Conservation (phyloP, 2,888 invertebrate genomes). For the Masnerella sp. region DNA sequence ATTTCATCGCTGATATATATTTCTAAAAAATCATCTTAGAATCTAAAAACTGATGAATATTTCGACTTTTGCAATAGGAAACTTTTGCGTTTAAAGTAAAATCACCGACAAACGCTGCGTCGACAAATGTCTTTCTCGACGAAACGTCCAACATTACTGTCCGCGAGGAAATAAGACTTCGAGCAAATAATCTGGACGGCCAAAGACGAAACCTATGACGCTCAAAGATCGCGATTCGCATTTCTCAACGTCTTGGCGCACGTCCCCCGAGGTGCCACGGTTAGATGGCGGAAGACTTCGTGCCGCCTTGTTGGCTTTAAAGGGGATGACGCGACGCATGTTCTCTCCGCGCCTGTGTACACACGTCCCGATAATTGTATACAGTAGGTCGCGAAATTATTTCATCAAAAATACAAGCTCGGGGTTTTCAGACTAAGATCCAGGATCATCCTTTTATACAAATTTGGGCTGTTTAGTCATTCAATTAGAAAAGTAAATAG, state of each 20-base stretch:
- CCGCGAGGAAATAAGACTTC: constrained; percentile 52
- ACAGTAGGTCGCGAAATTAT: constrained; percentile 46
- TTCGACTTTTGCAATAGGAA: no score
- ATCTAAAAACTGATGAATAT: no score
- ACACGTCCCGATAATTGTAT: constrained; percentile 49
- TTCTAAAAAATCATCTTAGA: no score
- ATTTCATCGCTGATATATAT: no score
- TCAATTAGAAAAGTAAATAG: no score
- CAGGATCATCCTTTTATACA: background rate
- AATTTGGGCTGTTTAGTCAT: no score
- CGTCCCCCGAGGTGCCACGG: constrained; percentile 58
- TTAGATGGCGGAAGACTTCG: constrained; percentile 45
- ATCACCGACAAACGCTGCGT: constrained; percentile 30
- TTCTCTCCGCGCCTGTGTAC: constrained; percentile 31
- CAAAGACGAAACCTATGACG: constrained; percentile 51
- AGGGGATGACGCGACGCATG: constrained; percentile 55
- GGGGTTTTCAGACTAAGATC: constrained; percentile 2
- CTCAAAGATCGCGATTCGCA: constrained; percentile 65
- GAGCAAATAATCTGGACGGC: constrained; percentile 57
- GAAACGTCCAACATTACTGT: constrained; percentile 52
- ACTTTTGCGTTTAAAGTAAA: constrained; percentile 6
- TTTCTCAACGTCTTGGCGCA: constrained; percentile 67
- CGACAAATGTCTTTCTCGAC: constrained; percentile 38
- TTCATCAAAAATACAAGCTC: constrained; percentile 44
- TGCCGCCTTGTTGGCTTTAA: constrained; percentile 57